Percentiles rank a stretch among this genome's conserved stretches.
Conservation (phyloP, 2,797 vertebrate species). For the Notoglanidium macrostoma region DNA sequence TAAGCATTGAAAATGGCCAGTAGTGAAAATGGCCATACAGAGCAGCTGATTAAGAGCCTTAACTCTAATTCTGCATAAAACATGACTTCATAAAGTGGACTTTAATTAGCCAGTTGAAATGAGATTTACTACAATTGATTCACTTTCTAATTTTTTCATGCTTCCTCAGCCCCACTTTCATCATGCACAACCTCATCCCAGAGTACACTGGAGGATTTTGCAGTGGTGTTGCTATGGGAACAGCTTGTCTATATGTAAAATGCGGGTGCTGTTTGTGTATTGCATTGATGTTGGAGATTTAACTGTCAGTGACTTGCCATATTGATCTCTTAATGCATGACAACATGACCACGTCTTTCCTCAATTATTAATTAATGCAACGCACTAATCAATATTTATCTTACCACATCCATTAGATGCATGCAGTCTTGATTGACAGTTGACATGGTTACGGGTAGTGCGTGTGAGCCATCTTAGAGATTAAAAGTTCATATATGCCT, state of each 20-base stretch:
- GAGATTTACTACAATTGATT: not conserved
- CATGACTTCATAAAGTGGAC: not conserved
- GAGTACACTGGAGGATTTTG: not conserved
- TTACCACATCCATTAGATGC: not conserved
- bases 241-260: not conserved
- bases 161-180: not conserved
- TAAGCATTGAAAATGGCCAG: not conserved
- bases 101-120: not conserved
- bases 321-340: not conserved
- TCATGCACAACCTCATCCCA: not conserved
- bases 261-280: not conserved
- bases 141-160: not conserved
- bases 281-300: not conserved
- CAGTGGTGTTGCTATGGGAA: conserved; percentile 1
- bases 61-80: not conserved
- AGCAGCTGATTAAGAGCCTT: not conserved
- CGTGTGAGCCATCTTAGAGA: not conserved
- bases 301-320: not conserved
- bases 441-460: not conserved
- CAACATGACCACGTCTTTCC: not conserved
- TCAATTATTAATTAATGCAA: not conserved
- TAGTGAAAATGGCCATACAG: not conserved
- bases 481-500: not conserved
- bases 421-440: not conserved
- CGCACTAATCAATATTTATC: not conserved